Evolutionary conservation across 2,888 invertebrate genomes (phyloP), one percentile per base, ranked within the genome.

Genomic region (Lithophane leautieri): DNA sequence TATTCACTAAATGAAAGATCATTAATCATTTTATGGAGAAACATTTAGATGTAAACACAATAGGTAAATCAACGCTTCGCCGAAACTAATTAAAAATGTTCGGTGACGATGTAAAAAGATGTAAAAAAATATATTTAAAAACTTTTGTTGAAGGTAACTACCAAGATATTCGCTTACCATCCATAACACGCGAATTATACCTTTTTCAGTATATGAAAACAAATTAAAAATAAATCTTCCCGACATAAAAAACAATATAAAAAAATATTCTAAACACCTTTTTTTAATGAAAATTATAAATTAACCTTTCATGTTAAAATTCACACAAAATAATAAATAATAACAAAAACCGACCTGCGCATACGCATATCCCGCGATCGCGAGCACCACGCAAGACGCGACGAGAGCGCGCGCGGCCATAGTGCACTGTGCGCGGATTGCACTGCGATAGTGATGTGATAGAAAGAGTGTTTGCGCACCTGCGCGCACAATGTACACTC

Each of bases 261-360:
- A 3, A 67, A 16, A 40, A n/a, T 54, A n/a, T 54, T 54, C 0
- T 34, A 34, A 40, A n/a, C 34, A 54, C n/a, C 9, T n/a, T 14
- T n/a, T 62, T n/a, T 40, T 40, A 6, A 56, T 65, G 0, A 28
- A 22, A 3, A 25, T 19, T 8, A 14, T 4, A 28, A 4, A 50
- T 22, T 28, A 34, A 28, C 14, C 14, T 50, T 28, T 25, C 8
- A 22, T 50, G 14, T 22, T 14, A 2, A 34, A n/a, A 61, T 40
- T 54, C 63, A 76, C 50, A 60, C 62, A 50, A 71, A 68, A 62
- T 42, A 69, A 76, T 28, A 60, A 76, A 72, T 61, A 19, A 28
- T n/a, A 16, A 54, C 19, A n/a, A n/a, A n/a, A 76, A 89, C 90
- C 81, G 85, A 93, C 93, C 93, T 93, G 92, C 87, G 92, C 90